Base-by-base conservation (phyloP, 2,888 invertebrate species). In the Busseola fusca region DNA sequence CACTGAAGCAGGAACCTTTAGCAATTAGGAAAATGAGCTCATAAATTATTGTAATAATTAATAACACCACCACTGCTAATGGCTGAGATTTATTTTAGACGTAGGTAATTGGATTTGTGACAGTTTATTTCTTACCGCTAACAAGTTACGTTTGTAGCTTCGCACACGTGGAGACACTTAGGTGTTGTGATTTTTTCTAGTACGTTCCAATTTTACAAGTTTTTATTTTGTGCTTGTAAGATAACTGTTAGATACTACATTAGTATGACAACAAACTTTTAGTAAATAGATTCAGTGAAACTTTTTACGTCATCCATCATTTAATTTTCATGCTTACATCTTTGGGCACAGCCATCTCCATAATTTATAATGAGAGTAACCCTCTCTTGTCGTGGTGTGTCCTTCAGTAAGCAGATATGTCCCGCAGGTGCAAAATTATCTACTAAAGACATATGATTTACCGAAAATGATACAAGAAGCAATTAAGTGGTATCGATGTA, bases 21-120 rank as follows among this genome's bases (percentile, higher is more conserved):
- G 62, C 69, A 65, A 59, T 74, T 78, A 72, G 62, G 42, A 52
- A 78, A 73, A 84, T 78, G 64, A 57, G 52, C 60, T 42, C 50
- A 70, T 75, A 68, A 68, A 81, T 64, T 57, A 65, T 67, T 59
- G 52, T 69, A n/a, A n/a, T 40, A 58, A 52, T 64, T 69, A 30
- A 25, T 45, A 56, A 52, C 70, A 30, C 37, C 25, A 37, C 37
- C 18, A 42, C 30, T 37, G 58, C 58, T 67, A 50, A 67, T 68
- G 74, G 14, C 16, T 37, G 25, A 54, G 69, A 70, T 80, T 81
- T 56, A 64, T 27, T 64, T 72, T 66, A 54, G 50, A 57, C 27
- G 56, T 56, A 50, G n/a, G 10, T n/a, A 25, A 65, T 59, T 59
- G 25, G 14, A 45, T 27, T 40, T 34, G 27, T 64, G 54, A 59